phyloP scores from a whole-genome alignment of 2,113 vertebrate genomes.

The Gambusia holbrooki region DNA sequence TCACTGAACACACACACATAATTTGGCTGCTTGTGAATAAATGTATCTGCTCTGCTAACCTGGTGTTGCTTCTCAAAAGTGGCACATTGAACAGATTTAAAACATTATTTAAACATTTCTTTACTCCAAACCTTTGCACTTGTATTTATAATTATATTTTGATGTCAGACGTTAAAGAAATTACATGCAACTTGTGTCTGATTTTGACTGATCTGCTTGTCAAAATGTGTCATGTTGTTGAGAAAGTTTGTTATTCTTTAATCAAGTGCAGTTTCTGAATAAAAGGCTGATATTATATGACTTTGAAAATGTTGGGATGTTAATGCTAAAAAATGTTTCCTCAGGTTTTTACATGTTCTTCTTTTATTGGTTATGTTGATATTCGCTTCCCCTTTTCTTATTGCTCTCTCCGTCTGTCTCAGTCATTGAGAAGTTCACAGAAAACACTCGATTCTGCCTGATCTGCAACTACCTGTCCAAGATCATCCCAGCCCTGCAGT shows the following conservation, averaged over 20 bases:
- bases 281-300: too few species aligned
- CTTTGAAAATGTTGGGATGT: too few species aligned
- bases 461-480: constrained; percentile 98
- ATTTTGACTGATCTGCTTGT: too few species aligned
- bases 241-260: too few species aligned
- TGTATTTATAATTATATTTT: background rate
- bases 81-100: background rate
- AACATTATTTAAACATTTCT: background rate
- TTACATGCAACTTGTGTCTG: background rate
- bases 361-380: background rate
- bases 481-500: constrained; percentile 97
- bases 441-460: constrained; percentile 95
- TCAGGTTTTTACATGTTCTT: background rate
- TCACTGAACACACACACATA: constrained; percentile 60
- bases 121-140: background rate
- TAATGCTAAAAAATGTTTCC: too few species aligned
- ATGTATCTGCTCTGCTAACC: constrained; percentile 7
- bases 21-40: constrained; percentile 38
- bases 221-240: too few species aligned
- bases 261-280: too few species aligned
- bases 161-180: background rate
- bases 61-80: constrained; percentile 4
- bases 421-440: constrained; percentile 98
- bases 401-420: background rate
- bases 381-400: background rate